Evolutionary conservation across 2,113 vertebrate species (phyloP).

Genomic region (Seriola rivoliana): DNA sequence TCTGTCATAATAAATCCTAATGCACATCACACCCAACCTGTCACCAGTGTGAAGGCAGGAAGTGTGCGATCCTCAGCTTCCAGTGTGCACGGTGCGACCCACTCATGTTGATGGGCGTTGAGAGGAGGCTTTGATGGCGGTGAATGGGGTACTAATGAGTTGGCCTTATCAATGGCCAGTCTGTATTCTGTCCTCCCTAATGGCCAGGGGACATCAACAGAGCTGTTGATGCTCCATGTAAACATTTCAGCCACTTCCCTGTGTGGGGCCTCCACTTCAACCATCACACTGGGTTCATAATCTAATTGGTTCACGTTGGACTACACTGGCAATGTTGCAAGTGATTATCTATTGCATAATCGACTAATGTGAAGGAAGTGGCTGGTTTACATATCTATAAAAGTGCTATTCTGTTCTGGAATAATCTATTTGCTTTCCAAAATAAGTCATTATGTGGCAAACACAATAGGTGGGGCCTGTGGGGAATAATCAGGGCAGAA

Average conservation of each 20-base stretch:
- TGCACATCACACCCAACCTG: background rate
- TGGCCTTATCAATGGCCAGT: slow-evolving; percentile 74
- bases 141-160: slow-evolving; percentile 81
- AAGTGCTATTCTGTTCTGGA: slow-evolving; percentile 30
- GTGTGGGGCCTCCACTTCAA: slow-evolving; percentile 41
- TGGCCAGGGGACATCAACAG: slow-evolving; percentile 58
- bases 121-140: slow-evolving; percentile 72
- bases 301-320: slow-evolving; percentile 29
- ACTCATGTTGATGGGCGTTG: slow-evolving; percentile 56
- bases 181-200: slow-evolving; percentile 74
- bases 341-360: slow-evolving; percentile 25
- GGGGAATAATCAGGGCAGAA: slow-evolving; percentile 44
- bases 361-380: slow-evolving; percentile 27
- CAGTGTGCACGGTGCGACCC: slow-evolving; percentile 35
- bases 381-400: background rate
- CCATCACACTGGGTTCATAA: slow-evolving; percentile 34
- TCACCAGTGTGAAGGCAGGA: slow-evolving; percentile 32
- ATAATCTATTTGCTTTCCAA: slow-evolving; percentile 22
- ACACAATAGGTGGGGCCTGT: slow-evolving; percentile 62
- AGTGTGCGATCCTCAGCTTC: slow-evolving; percentile 40
- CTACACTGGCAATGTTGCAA: slow-evolving; percentile 5
- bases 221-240: slow-evolving; percentile 67
- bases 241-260: slow-evolving; percentile 64
- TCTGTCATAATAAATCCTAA: background rate
- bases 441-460: slow-evolving; percentile 43